Percentiles rank a stretch among this genome's conserved stretches.
phyloP scores from a whole-genome alignment of 1,140 invertebrate species.

The Copidosoma floridanum region DNA sequence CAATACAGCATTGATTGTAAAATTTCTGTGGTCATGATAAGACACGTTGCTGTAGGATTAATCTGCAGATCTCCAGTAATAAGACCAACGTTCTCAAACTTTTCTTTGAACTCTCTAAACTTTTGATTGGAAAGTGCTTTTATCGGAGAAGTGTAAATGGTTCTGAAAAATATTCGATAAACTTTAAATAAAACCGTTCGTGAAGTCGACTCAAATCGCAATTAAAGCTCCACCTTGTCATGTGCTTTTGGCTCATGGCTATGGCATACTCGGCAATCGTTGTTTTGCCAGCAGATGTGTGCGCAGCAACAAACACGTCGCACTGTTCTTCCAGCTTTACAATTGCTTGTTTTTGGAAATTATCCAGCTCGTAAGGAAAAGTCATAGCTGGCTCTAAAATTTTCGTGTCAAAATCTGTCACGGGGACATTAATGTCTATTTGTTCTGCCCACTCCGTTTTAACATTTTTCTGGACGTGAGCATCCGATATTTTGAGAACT shows the following conservation, averaged over 20 bases:
- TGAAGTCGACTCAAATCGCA: too few relatives aligned
- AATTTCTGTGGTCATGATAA: slow-evolving; percentile 99
- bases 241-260: slow-evolving; percentile 88
- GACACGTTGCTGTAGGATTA: slow-evolving; percentile 86
- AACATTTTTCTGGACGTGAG: slow-evolving; percentile 27
- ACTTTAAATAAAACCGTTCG: neutral
- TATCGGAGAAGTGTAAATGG: slow-evolving; percentile 98
- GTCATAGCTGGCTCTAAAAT: slow-evolving; percentile 82
- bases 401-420: slow-evolving; percentile 78
- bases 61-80: slow-evolving; percentile 97
- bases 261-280: slow-evolving; percentile 99
- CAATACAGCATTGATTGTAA: slow-evolving; percentile 95
- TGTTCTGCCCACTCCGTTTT: slow-evolving; percentile 82
- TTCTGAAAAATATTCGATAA: slow-evolving; percentile 58
- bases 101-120: slow-evolving; percentile 93
- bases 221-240: slow-evolving; percentile 82
- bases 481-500: slow-evolving; percentile 56
- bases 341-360: slow-evolving; percentile 96
- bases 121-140: slow-evolving; percentile 99
- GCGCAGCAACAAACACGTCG: slow-evolving; percentile 97
- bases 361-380: slow-evolving; percentile 94
- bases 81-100: slow-evolving; percentile 90
- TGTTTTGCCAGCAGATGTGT: slow-evolving; percentile 99
- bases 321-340: slow-evolving; percentile 89
- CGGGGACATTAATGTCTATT: slow-evolving; percentile 76